These are phyloP conservation scores for Xerus inauris DNA, from an alignment of 2,113 vertebrate species.

Conservation along the genomic window DNA sequence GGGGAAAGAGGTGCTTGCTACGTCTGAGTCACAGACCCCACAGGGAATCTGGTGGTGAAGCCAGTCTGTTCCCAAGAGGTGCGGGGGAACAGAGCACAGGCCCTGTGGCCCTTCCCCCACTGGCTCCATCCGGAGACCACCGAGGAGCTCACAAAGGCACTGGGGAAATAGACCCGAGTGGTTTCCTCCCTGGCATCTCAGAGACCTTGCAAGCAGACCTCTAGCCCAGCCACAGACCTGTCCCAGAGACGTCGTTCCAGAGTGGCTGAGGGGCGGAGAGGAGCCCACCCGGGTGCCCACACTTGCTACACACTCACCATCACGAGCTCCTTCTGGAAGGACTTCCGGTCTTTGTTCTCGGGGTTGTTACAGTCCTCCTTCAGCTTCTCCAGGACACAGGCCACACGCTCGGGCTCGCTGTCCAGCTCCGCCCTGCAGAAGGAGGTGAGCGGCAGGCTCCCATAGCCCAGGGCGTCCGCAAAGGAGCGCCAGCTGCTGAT, in stretches of 20 bases:
- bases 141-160: fast-evolving
- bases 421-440: slow-evolving; percentile 95
- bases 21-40: fast-evolving
- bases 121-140: fast-evolving
- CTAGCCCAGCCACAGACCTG: fast-evolving
- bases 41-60: not conserved
- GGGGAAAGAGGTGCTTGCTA: not conserved
- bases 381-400: slow-evolving; percentile 94
- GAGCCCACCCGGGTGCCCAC: too few species aligned
- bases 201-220: fast-evolving
- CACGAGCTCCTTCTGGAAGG: slow-evolving; percentile 98
- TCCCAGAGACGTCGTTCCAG: fast-evolving
- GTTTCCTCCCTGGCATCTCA: fast-evolving
- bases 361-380: slow-evolving; percentile 97
- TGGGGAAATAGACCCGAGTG: fast-evolving
- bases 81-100: not conserved
- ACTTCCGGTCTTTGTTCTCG: slow-evolving; percentile 94
- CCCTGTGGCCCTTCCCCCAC: fast-evolving
- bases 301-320: slow-evolving; percentile 86
- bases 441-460: slow-evolving; percentile 90
- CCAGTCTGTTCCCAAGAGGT: not conserved
- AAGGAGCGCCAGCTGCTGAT: slow-evolving; percentile 95
- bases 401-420: slow-evolving; percentile 95
- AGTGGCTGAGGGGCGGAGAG: not conserved
- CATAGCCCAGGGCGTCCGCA: slow-evolving; percentile 94